Percentiles rank a stretch among this genome's conserved stretches.
Conservation (phyloP, 2,888 invertebrate species). For the Tinea trinotella region DNA sequence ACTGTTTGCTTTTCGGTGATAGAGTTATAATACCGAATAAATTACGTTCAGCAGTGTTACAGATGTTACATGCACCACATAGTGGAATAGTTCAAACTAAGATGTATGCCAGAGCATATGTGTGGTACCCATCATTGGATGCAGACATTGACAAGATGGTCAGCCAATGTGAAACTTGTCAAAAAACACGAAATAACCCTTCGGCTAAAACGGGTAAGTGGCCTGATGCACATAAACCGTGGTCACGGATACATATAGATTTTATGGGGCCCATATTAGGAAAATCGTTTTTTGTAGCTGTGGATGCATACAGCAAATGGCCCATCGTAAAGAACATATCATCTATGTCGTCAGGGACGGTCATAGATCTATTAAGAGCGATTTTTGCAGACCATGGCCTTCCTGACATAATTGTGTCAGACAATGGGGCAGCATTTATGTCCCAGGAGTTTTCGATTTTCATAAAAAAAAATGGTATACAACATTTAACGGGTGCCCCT, state of each 20-base stretch:
- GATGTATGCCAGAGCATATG: conserved; percentile 25
- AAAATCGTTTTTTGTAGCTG: conserved; percentile 21
- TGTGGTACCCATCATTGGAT: conserved; percentile 24
- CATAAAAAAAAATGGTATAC: conserved; percentile 19
- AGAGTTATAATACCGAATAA: conserved; percentile 3
- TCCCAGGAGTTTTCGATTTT: conserved; percentile 21
- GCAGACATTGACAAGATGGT: conserved; percentile 23
- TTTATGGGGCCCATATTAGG: conserved; percentile 21
- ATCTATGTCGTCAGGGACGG: neutral
- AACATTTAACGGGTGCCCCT: conserved; percentile 20
- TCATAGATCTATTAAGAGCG: conserved; percentile 18
- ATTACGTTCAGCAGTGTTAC: too few species aligned
- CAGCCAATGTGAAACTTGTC: conserved; percentile 23
- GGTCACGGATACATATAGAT: conserved; percentile 23
- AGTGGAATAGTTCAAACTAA: conserved; percentile 25
- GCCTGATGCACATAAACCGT: conserved; percentile 23
- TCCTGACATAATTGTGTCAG: conserved; percentile 20
- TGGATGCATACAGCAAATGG: conserved; percentile 22
- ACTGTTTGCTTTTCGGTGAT: conserved; percentile 20
- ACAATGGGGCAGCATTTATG: conserved; percentile 22
- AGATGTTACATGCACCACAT: too few species aligned
- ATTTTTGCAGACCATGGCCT: conserved; percentile 22
- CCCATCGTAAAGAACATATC: conserved; percentile 18
- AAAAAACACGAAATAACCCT: conserved; percentile 25
- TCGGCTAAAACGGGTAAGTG: conserved; percentile 24